Evolutionary conservation across 2,888 invertebrate species (phyloP).

Genomic region (Netelia melanura): DNA sequence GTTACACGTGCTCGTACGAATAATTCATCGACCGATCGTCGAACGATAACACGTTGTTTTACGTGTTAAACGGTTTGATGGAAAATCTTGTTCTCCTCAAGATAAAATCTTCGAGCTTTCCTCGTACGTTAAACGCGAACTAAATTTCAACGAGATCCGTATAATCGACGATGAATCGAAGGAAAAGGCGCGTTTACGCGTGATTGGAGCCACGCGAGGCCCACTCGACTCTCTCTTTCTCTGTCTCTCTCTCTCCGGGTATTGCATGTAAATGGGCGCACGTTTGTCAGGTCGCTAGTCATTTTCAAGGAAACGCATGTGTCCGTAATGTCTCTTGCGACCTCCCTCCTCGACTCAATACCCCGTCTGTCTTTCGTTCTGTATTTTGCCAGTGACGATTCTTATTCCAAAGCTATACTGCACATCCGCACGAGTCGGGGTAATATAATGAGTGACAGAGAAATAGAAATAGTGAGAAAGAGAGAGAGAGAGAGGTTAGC

Average conservation of each 20-base stretch:
- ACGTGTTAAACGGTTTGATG: no score
- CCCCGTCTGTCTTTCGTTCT: constrained; percentile 10
- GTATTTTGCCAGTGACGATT: not conserved
- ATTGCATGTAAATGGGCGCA: constrained; percentile 77
- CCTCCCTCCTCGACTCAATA: constrained; percentile 13
- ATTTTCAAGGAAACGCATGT: constrained; percentile 77
- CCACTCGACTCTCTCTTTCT: constrained; percentile 66
- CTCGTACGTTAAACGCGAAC: no score
- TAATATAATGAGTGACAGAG: not conserved
- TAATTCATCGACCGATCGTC: no score
- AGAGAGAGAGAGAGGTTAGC: constrained; percentile 28
- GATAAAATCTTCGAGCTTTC: no score
- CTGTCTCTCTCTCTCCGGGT: not conserved
- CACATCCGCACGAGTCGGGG: constrained; percentile 4
- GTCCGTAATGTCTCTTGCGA: constrained; percentile 42
- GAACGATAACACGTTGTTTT: no score
- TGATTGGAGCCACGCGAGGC: constrained; percentile 64
- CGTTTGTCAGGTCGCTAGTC: constrained; percentile 73
- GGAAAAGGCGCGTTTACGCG: not conserved
- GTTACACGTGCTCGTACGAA: no score
- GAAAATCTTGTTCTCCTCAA: no score
- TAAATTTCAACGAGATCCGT: no score
- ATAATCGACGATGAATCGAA: no score
- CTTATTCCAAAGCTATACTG: not conserved
- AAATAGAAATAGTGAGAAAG: constrained; percentile 3